These are phyloP conservation scores for Drosophila asahinai DNA, from an alignment of 1,140 invertebrate species.

Conservation along the genomic window DNA sequence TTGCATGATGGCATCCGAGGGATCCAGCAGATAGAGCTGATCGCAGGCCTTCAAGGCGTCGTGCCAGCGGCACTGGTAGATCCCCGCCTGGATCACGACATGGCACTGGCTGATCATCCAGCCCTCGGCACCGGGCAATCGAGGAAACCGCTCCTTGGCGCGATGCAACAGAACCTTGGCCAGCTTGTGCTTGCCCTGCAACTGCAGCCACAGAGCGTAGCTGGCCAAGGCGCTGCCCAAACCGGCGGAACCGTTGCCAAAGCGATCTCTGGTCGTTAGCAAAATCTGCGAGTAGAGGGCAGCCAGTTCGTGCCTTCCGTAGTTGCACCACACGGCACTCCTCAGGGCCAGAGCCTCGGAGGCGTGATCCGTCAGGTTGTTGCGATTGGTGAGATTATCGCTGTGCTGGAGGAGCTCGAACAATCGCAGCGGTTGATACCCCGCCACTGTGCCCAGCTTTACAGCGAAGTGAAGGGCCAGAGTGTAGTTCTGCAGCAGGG, in stretches of 20 bases:
- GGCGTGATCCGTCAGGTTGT: conserved; percentile 92
- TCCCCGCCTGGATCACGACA: conserved; percentile 86
- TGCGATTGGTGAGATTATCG: conserved; percentile 93
- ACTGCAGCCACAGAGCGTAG: conserved; percentile 87
- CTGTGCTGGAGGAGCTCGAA: conserved; percentile 93
- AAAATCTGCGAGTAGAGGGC: conserved; percentile 92
- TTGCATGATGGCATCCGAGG: conserved; percentile 89
- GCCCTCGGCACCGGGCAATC: conserved; percentile 87
- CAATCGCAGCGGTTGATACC: conserved; percentile 83
- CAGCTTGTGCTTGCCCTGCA: conserved; percentile 88
- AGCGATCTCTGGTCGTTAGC: conserved; percentile 86
- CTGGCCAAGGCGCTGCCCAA: conserved; percentile 90
- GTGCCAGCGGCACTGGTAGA: conserved; percentile 90
- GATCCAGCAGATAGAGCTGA: conserved; percentile 90
- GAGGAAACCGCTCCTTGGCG: conserved; percentile 88
- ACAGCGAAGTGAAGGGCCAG: conserved; percentile 88
- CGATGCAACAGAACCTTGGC: conserved; percentile 86
- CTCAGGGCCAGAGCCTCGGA: conserved; percentile 92
- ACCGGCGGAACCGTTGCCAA: conserved; percentile 88
- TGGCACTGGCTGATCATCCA: conserved; percentile 90
- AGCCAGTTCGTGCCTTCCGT: conserved; percentile 93
- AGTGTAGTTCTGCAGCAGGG: conserved; percentile 88
- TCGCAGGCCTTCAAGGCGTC: conserved; percentile 90
- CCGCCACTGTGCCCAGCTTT: conserved; percentile 85
- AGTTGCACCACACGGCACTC: conserved; percentile 93